Base-by-base conservation (phyloP, 2,113 vertebrate genomes). In the Brachyistius frenatus region DNA sequence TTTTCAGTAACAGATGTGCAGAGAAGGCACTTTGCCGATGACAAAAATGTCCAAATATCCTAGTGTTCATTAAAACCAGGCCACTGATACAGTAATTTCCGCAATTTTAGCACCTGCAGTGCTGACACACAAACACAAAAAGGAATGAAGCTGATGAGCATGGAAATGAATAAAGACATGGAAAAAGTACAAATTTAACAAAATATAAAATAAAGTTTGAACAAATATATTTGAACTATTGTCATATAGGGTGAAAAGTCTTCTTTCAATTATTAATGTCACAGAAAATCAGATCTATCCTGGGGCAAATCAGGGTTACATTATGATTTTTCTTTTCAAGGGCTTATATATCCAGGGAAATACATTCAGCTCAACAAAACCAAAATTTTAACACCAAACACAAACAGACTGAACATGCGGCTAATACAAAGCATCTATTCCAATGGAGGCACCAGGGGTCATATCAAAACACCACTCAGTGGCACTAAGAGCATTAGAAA, bases 1-100 rank as follows among this genome's bases (percentile, higher is more conserved):
- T 82, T 90, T 90, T 90, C 81, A 90, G 79, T 30, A 81, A 39
- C 93, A 93, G 93, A 93, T 93, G 94, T 85, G 87, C 79, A 75
- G 76, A 74, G 66, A 80, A 80, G 80, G 64, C 87, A 84, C 76
- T 83, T 84, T 85, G 81, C 52, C 47, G 6, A 14, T 78, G 60
- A 85, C 71, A 86, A 79, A 87, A 86, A 92, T 73, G 81, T 72
- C 88, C 83, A 85, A 88, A 90, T 83, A 88, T 80, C 83, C 78
- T 66, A 83, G 84, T 67, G 75, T 86, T 90, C 83, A 87, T 89
- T 82, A 87, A 71, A 87, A 49, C 71, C 78, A 74, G 68, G 73
- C 67, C 76, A 90, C 70, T 81, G 88, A 87, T 90, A 84, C 70
- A 68, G 84, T 78, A 65, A 86, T 92, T 91, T 67, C 5, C 39